Base-by-base conservation (phyloP, 2,888 invertebrate species). In the Danaus chrysippus region DNA sequence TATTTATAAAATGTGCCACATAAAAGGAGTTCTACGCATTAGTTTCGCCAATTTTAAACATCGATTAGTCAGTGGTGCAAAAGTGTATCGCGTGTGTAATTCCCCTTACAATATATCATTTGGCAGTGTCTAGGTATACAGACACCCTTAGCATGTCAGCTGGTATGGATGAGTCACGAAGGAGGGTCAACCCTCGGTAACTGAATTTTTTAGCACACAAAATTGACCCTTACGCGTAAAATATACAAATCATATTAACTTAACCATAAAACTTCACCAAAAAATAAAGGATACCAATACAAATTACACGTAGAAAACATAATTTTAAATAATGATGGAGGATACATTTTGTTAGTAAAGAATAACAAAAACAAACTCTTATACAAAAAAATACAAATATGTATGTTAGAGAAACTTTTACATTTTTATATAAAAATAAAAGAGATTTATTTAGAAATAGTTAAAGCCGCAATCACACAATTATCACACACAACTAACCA, bases 141-240 rank as follows among this genome's bases (percentile, higher is more conserved):
- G 63, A 65, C 64, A 61, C 66, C 68, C 65, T 67, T 61, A 65
- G 57, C 67, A 63, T 57, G 68, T 59, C 68, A 68, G 67, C 68
- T 65, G 67, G 67, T 64, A 67, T 65, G 63, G 68, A 64, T 68
- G 68, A 67, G 58, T 68, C 68, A 68, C 62, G 61, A 65, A 67
- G 65, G 68, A 63, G 67, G 62, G 64, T 65, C 63, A 62, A 34
- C 65, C 67, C 67, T 64, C 68, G 59, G 43, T 58, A 53, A 46
- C 58, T 58, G 61, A 66, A 42, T 59, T 52, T 19, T 19, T 34
- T 57, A n/a, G 54, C 52, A 17, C 59, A 62, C 62, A 58, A 64
- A 44, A 61, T 59, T 60, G 44, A 43, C 15, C 62, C 64, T 67
- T 64, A 62, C 34, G 42, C 17, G 41, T 54, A 13, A 17, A 41